Evolutionary conservation across 2,113 vertebrate genomes (phyloP), one percentile per base, ranked within the genome.

Genomic region (Hyperopisus bebe): DNA sequence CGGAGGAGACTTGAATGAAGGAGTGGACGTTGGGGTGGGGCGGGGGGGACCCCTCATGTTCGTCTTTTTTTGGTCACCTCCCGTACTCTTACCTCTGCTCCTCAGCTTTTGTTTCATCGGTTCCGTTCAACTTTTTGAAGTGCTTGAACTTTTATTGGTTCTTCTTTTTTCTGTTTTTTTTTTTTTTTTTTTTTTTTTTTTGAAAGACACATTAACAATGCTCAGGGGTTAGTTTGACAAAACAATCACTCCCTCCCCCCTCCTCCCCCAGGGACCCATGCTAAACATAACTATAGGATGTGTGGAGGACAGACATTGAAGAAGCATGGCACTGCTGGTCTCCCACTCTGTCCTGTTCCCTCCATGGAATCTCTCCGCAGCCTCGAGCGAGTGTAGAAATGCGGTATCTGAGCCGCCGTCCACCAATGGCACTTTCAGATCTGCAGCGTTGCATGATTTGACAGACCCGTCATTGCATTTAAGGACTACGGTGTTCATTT

Each of bases 191-290:
- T 66, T n/a, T n/a, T 10, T 66, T 27, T 27, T 90, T 86, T 87
- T 84, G 88, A 89, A 87, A 85, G 80, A 90, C 55, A 83, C 88
- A 35, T 90, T 92, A 88, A 84, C 92, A 95, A 95, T 95, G 95
- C 97, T 98, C 97, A 98, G 97, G 97, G 93, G 91, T 94, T 91
- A 84, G 74, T 82, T 87, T 82, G 51, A 88, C 66, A 88, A 90
- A 91, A 91, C 90, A 89, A 77, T 92, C 85, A 90, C 91, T 90
- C 90, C 90, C 90, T 90, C 44, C 51, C 90, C 80, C 55, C 80
- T 62, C 7, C 35, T 44, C 35, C n/a, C 31, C 44, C 44, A 19
- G 31, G 77, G 77, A 89, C 84, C 47, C 47, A 50, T 87, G 90
- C 44, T 85, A 70, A 44, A 74, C 89, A 70, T 89, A 62, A 70